Percentiles rank a stretch among this genome's conserved stretches.
phyloP scores from a whole-genome alignment of 2,797 vertebrate genomes.

The Agapornis canus region DNA sequence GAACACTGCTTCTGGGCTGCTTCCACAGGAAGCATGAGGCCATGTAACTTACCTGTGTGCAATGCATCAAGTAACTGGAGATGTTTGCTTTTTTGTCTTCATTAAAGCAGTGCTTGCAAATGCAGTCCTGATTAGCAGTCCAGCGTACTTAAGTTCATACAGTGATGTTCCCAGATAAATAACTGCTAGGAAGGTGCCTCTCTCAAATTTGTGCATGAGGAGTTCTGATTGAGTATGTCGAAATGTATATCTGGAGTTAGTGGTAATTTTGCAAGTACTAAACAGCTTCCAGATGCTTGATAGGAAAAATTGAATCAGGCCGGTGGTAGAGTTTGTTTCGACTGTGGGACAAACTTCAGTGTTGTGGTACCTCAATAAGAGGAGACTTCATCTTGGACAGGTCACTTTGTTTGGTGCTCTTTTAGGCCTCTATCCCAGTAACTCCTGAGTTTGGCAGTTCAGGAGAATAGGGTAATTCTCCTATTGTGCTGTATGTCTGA shows the following conservation, averaged over 20 bases:
- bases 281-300: background rate
- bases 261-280: background rate
- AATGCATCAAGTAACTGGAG: rapidly evolving
- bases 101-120: background rate
- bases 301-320: background rate
- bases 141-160: background rate
- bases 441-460: background rate
- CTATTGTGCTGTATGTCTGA: background rate
- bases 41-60: rapidly evolving
- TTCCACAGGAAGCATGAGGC: background rate
- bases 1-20: background rate
- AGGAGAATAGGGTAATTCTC: background rate
- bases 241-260: background rate
- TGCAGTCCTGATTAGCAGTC: background rate
- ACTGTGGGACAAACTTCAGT: background rate
- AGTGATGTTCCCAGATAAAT: background rate
- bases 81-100: background rate
- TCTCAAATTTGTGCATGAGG: rapidly evolving
- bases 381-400: background rate
- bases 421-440: background rate
- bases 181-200: background rate
- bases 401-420: background rate
- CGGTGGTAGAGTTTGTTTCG: background rate
- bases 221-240: background rate
- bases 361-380: background rate